A percentile compares a stretch with the other conserved stretches of the same genome.
These are phyloP conservation scores for Micrasema longulum DNA, from an alignment of 1,140 invertebrate genomes.

Conservation along the genomic window DNA sequence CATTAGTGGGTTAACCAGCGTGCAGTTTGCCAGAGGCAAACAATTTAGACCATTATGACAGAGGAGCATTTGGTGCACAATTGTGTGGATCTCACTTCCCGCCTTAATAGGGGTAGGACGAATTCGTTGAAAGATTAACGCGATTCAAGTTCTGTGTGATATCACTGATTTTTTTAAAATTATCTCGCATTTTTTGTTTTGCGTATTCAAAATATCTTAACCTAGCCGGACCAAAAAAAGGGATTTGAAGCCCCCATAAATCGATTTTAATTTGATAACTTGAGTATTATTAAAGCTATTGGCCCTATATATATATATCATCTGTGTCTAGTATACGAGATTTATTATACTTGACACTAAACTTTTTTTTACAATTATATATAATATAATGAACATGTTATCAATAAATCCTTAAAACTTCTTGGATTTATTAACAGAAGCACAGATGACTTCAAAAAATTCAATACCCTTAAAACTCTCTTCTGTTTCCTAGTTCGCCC, in stretches of 20 bases:
- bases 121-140: not conserved
- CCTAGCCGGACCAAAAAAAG: not conserved
- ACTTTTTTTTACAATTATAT: too few species aligned
- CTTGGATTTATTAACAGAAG: too few species aligned
- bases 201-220: not conserved
- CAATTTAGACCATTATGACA: conserved; percentile 7
- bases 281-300: too few species aligned
- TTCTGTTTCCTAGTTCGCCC: too few species aligned
- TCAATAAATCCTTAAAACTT: too few species aligned
- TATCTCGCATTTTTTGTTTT: not conserved
- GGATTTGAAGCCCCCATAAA: not conserved
- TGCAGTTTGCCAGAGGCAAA: conserved; percentile 4
- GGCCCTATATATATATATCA: too few species aligned
- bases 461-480: too few species aligned
- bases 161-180: not conserved
- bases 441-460: too few species aligned
- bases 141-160: not conserved
- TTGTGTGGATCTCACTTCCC: not conserved
- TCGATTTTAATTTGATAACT: too few species aligned
- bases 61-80: conserved; percentile 7
- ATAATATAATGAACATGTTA: too few species aligned
- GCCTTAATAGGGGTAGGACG: not conserved
- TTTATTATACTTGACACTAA: too few species aligned
- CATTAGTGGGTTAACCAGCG: conserved; percentile 8
- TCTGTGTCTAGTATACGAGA: too few species aligned